phyloP scores from a whole-genome alignment of 2,888 invertebrate species.

The Pegoplata infirma region DNA sequence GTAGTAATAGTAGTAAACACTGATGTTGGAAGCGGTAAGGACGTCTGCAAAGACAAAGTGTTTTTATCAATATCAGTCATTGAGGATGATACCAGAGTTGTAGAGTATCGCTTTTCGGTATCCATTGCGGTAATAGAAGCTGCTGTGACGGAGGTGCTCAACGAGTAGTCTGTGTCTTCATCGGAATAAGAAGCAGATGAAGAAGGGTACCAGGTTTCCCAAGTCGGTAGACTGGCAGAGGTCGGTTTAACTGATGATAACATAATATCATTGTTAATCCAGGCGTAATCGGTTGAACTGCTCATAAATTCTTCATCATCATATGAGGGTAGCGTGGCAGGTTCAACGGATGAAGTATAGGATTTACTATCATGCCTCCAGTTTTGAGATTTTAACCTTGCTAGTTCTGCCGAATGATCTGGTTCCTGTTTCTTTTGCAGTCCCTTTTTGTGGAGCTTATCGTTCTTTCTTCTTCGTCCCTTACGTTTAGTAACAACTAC shows the following conservation, averaged over 20 bases:
- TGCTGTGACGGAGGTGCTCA: background rate
- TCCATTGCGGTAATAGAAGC: slow-evolving; percentile 22
- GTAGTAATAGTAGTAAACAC: slow-evolving; percentile 38
- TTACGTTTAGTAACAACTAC: slow-evolving; percentile 71
- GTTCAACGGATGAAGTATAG: background rate
- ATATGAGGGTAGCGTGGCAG: background rate
- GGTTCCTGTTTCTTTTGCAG: slow-evolving; percentile 26
- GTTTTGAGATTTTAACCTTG: background rate
- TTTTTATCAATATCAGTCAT: slow-evolving; percentile 40
- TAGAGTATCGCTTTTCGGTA: background rate
- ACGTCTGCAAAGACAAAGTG: slow-evolving; percentile 48
- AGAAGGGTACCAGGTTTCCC: slow-evolving; percentile 57
- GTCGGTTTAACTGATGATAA: slow-evolving; percentile 39
- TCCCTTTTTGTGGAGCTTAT: slow-evolving; percentile 60
- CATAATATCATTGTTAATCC: slow-evolving; percentile 40
- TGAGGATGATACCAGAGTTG: slow-evolving; percentile 55
- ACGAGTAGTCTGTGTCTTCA: slow-evolving; percentile 17
- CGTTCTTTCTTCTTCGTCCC: slow-evolving; percentile 72
- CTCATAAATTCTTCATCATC: slow-evolving; percentile 28
- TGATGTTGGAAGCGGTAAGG: slow-evolving; percentile 55
- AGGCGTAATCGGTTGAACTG: slow-evolving; percentile 47
- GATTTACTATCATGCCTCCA: background rate
- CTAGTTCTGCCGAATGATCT: slow-evolving; percentile 19
- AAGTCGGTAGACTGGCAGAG: slow-evolving; percentile 47
- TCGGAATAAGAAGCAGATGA: slow-evolving; percentile 22